A percentile compares a stretch with the other conserved stretches of the same genome.
Evolutionary conservation across 2,113 vertebrate genomes (phyloP).

Genomic region (Trinectes maculatus): DNA sequence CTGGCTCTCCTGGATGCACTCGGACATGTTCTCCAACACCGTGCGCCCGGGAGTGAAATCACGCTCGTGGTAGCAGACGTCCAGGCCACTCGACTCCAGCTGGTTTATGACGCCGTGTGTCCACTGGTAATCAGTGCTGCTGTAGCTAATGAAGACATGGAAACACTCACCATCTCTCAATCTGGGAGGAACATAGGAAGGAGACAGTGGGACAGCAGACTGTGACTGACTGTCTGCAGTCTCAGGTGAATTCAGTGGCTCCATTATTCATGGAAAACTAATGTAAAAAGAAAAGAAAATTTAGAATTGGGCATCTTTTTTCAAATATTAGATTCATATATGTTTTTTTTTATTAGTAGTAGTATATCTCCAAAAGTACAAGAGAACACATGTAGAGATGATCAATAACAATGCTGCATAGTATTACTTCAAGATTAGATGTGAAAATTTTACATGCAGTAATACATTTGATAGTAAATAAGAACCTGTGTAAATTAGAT

Average conservation of each 20-base stretch:
- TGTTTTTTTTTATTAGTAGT: too few relatives aligned
- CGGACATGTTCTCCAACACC: constrained; percentile 76
- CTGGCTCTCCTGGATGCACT: constrained; percentile 76
- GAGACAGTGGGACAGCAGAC: not conserved
- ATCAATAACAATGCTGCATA: not conserved
- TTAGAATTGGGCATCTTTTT: not conserved
- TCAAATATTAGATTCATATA: not conserved
- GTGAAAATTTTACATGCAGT: not conserved
- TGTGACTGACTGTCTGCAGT: constrained; percentile 5
- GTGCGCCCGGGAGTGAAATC: constrained; percentile 71
- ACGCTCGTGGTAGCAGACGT: constrained; percentile 69
- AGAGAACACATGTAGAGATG: not conserved
- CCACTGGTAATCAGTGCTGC: constrained; percentile 62
- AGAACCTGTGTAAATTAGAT: not conserved
- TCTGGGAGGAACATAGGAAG: constrained; percentile 32
- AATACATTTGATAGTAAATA: not conserved
- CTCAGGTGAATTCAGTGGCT: not conserved
- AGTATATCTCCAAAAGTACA: not conserved
- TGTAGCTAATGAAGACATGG: constrained; percentile 78
- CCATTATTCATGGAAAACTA: constrained; percentile 24
- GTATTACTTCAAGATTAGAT: not conserved
- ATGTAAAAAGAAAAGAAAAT: not conserved
- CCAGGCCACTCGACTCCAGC: constrained; percentile 59
- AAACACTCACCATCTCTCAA: constrained; percentile 50
- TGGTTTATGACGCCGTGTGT: constrained; percentile 51